Evolutionary conservation across 23 tunicate genomes (phyloP), one percentile per base, ranked within the genome.

Genomic region (Phallusia fumigata): DNA sequence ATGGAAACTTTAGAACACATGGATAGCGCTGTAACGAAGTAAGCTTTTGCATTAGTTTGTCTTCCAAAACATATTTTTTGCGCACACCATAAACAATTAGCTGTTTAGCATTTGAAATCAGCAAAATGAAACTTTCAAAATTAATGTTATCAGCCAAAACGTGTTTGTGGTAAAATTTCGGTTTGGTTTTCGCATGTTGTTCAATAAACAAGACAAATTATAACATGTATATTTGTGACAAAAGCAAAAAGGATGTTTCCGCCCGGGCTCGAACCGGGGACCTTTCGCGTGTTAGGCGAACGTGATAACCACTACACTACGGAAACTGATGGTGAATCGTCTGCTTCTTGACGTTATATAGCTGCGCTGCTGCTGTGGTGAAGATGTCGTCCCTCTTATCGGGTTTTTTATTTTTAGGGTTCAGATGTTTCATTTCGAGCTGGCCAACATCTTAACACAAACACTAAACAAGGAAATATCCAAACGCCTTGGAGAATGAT

Each of bases 291-390:
- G 90, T 86, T 86, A 90, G 95, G 95, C 90, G 95, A 86, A 86
- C 95, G 95, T 86, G 95, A 90, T 86, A 86, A 90, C 95, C 95
- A 87, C 91, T 92, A 92, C 92, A 92, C 97, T 87, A 92, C 97
- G 90, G 96, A 91, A 91, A 82, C 69, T 16, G 91, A 0, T 73
- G 31, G 0, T 5, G n/a, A 52, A 24, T 0, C 8, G 8, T 3
- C 8, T 10, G 47, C 47, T 40, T 40, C 10, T 5, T 40, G 5
- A 10, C 10, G 47, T 40, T 40, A 40, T 40, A 40, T 40, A 40
- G 8, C 47, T 10, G 10, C 47, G 47, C 47, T 40, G 47, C 10
- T 10, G 8, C 47, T 10, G 10, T 10, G 47, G 8, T 40, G 47
- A 3, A 5, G 8, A 40, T 40, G 47, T 10, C 5, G 10, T 10